A percentile compares a stretch with the other conserved stretches of the same genome.
Evolutionary conservation across 2,797 vertebrate species (phyloP).

Genomic region (Chromobotia macracanthus): DNA sequence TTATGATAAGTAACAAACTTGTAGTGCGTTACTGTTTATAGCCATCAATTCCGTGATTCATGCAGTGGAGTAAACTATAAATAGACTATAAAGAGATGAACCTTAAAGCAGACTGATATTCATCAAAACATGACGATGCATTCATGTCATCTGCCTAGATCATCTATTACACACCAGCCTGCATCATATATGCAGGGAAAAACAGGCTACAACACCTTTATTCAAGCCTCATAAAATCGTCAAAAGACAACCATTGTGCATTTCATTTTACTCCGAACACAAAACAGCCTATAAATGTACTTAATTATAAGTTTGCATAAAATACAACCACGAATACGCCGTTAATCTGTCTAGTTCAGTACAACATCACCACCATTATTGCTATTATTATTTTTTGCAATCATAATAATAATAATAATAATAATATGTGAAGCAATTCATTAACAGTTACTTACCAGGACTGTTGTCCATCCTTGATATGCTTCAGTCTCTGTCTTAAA

Average conservation of each 20-base stretch:
- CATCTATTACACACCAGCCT: not conserved
- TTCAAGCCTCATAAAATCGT: too few species aligned
- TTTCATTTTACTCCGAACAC: too few species aligned
- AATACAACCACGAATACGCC: too few species aligned
- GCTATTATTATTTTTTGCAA: too few species aligned
- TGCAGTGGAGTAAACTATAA: not conserved
- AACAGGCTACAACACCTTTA: too few species aligned
- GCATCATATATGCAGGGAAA: not conserved
- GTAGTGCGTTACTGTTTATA: not conserved
- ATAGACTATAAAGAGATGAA: not conserved
- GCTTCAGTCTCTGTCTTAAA: slow-evolving; percentile 42
- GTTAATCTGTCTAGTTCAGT: too few species aligned
- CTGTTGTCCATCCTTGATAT: slow-evolving; percentile 76
- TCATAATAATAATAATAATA: too few species aligned
- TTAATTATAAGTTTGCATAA: too few species aligned
- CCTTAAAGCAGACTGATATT: not conserved
- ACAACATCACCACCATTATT: too few species aligned
- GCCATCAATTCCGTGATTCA: slow-evolving; percentile 18
- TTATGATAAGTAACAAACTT: not conserved
- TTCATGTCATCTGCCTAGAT: slow-evolving; percentile 5
- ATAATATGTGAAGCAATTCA: too few species aligned
- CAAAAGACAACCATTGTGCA: too few species aligned
- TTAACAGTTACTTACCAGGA: slow-evolving; percentile 66
- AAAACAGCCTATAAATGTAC: too few species aligned
- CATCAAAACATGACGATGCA: slow-evolving; percentile 22